Conservation (phyloP, 2,888 invertebrate genomes). For the Morpho deidamia region DNA sequence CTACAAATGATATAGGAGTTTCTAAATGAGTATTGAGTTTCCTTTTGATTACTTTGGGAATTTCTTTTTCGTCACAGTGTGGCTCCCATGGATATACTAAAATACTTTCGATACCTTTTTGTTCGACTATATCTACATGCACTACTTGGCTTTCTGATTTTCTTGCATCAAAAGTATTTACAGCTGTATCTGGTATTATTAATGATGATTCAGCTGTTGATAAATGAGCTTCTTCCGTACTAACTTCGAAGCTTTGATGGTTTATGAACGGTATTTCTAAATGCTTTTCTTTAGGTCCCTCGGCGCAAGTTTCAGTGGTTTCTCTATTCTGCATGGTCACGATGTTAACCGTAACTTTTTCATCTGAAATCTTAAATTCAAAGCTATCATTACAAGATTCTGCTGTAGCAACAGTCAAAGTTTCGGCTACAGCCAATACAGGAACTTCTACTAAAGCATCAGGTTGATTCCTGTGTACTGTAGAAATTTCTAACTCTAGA, state of each 20-base stretch:
- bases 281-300: conserved; percentile 1
- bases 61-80: no score
- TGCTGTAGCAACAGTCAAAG: no score
- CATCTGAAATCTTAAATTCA: not conserved
- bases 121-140: conserved; percentile 15
- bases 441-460: no score
- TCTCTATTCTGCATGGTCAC: not conserved
- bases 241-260: no score
- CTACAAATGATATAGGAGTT: no score
- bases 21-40: no score
- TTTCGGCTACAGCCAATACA: no score
- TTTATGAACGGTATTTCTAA: not conserved
- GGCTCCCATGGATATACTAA: not conserved
- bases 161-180: conserved; percentile 5
- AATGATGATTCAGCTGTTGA: conserved; percentile 6
- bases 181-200: conserved; percentile 12
- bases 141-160: conserved; percentile 8
- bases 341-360: not conserved
- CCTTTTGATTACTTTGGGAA: no score
- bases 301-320: not conserved
- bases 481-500: no score
- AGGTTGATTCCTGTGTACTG: no score
- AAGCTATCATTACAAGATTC: no score
- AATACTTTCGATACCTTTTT: conserved; percentile 17
- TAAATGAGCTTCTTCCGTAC: conserved; percentile 1